Evolutionary conservation across 2,888 invertebrate species (phyloP).

Genomic region (Heliconius hortense): DNA sequence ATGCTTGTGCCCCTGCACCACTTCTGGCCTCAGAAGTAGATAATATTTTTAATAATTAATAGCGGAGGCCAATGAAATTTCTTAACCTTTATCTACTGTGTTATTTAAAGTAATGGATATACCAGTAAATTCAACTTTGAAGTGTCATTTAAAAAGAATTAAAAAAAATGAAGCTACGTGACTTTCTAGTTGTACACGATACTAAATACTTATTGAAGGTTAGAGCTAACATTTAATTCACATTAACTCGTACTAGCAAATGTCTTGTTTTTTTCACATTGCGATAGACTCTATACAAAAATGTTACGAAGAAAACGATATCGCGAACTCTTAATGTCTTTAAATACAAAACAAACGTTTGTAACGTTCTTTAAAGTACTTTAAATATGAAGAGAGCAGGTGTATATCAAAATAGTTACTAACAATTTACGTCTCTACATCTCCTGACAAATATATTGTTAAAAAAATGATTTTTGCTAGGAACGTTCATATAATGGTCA

Average conservation of each 20-base stretch:
- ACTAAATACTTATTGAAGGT: conserved; percentile 7
- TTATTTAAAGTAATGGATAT: neutral
- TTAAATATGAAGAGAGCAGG: neutral
- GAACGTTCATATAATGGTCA: neutral
- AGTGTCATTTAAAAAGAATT: neutral
- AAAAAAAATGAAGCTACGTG: neutral
- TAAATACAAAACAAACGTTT: conserved; percentile 1
- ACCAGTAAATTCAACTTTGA: neutral
- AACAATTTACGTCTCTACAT: neutral
- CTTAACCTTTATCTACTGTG: neutral
- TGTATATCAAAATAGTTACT: neutral
- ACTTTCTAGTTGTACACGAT: neutral
- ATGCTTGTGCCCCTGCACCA: neutral
- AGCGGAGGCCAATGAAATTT: neutral
- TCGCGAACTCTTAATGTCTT: neutral
- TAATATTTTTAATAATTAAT: neutral
- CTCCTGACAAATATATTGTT: neutral
- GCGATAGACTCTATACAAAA: neutral
- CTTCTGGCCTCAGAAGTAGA: neutral
- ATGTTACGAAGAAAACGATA: conserved; percentile 10
- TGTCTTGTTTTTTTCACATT: conserved; percentile 7
- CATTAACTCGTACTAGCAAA: neutral
- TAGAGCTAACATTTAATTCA: conserved; percentile 6
- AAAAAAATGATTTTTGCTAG: neutral
- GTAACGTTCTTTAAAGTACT: neutral